Conservation (phyloP, 2,888 invertebrate genomes). For the Pristionchus exspectatus region DNA sequence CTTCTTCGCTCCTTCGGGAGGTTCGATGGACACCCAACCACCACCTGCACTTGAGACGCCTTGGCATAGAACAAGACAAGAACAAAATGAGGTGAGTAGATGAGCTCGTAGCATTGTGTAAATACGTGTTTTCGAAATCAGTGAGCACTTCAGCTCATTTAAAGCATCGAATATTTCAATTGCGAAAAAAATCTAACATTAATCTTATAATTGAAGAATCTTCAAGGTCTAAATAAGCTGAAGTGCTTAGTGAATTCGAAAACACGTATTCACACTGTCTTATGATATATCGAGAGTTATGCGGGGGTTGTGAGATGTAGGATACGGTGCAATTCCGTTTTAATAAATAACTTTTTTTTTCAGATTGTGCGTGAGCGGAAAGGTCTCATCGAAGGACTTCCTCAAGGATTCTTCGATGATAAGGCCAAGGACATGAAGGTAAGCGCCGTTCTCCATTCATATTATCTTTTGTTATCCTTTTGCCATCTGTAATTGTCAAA, state of each 20-base stretch:
- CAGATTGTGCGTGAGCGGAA: slow-evolving; percentile 50
- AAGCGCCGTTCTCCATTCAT: neutral
- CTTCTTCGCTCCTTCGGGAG: slow-evolving; percentile 57
- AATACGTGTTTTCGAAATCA: too few relatives aligned
- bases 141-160: too few relatives aligned
- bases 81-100: slow-evolving; percentile 51
- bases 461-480: neutral
- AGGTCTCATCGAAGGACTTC: slow-evolving; percentile 67
- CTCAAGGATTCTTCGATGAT: slow-evolving; percentile 71
- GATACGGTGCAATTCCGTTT: neutral
- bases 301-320: neutral
- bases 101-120: neutral
- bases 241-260: too few relatives aligned
- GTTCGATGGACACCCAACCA: neutral
- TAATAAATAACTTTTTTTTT: neutral
- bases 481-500: neutral
- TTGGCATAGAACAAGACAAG: slow-evolving; percentile 59
- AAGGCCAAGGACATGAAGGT: slow-evolving; percentile 65
- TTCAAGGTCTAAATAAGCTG: too few relatives aligned
- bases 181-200: too few relatives aligned
- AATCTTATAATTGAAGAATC: too few relatives aligned
- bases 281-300: neutral
- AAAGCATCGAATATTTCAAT: too few relatives aligned
- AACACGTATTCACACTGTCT: too few relatives aligned
- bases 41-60: slow-evolving; percentile 54